A percentile compares a stretch with the other conserved stretches of the same genome.
phyloP scores from a whole-genome alignment of 2,888 invertebrate genomes.

The Acrocyrtus sp. region DNA sequence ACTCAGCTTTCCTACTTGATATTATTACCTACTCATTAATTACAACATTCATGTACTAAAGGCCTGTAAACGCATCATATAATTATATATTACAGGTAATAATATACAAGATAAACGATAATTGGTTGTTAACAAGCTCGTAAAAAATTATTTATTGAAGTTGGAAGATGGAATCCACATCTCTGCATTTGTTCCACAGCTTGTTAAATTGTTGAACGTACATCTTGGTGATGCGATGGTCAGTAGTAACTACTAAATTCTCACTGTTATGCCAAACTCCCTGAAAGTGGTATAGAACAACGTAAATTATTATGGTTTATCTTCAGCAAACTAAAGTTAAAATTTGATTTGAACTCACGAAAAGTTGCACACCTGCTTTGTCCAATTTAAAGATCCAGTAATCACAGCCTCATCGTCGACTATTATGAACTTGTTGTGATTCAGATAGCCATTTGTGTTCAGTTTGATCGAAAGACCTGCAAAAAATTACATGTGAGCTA shows the following conservation, averaged over 20 bases:
- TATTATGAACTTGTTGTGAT: conserved; percentile 70
- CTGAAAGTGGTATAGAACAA: conserved; percentile 27
- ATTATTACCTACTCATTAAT: too few relatives aligned
- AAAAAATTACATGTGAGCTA: too few relatives aligned
- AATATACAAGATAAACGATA: too few relatives aligned
- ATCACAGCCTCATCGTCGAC: conserved; percentile 67
- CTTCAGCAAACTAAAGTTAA: too few relatives aligned
- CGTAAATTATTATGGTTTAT: background rate
- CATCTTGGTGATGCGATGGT: conserved; percentile 64
- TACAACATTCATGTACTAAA: too few relatives aligned
- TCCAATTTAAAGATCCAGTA: conserved; percentile 70
- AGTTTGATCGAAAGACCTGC: conserved; percentile 60
- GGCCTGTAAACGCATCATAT: too few relatives aligned
- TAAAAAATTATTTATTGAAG: too few relatives aligned
- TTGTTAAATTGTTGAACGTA: conserved; percentile 54
- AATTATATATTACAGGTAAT: too few relatives aligned
- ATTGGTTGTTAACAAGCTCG: too few relatives aligned
- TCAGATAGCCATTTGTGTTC: conserved; percentile 65
- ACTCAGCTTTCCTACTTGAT: too few relatives aligned
- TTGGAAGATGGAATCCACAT: background rate
- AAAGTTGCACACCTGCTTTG: conserved; percentile 65
- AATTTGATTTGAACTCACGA: background rate
- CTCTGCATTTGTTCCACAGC: conserved; percentile 40
- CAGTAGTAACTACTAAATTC: conserved; percentile 67
- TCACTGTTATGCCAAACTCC: conserved; percentile 67